A percentile compares a stretch with the other conserved stretches of the same genome.
Conservation (phyloP, 37 sponge, comb jelly and placozoan species). For the Crambe crambe region DNA sequence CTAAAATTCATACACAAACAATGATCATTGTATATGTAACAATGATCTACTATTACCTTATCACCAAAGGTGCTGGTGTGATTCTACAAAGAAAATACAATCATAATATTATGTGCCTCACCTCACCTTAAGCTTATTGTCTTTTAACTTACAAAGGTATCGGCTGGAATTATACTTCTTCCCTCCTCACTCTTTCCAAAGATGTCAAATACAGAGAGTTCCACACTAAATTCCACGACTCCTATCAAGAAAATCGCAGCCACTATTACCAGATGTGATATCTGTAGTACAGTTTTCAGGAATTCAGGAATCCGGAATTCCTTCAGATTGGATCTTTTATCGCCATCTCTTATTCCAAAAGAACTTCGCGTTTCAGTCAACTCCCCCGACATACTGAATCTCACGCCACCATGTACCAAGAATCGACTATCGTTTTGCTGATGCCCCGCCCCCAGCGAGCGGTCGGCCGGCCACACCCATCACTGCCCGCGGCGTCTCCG, state of each 20-base stretch:
- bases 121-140: neutral
- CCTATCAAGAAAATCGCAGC: neutral
- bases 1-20: neutral
- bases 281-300: neutral
- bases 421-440: no score
- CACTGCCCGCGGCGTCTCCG: no score
- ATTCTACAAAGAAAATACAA: constrained; percentile 1
- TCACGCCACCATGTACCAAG: no score
- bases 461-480: no score
- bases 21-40: neutral
- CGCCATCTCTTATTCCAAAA: no score
- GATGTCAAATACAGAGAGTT: constrained; percentile 13
- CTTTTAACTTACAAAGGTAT: no score
- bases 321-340: no score
- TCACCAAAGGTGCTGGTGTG: neutral
- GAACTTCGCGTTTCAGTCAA: no score
- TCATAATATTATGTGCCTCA: neutral
- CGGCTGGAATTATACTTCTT: neutral
- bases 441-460: no score
- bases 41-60: neutral
- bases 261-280: neutral
- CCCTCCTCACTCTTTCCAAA: neutral
- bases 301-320: no score
- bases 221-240: constrained; percentile 4
- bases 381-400: no score